Evolutionary conservation across 2,888 invertebrate genomes (phyloP).

Genomic region (Electrophaes corylata): DNA sequence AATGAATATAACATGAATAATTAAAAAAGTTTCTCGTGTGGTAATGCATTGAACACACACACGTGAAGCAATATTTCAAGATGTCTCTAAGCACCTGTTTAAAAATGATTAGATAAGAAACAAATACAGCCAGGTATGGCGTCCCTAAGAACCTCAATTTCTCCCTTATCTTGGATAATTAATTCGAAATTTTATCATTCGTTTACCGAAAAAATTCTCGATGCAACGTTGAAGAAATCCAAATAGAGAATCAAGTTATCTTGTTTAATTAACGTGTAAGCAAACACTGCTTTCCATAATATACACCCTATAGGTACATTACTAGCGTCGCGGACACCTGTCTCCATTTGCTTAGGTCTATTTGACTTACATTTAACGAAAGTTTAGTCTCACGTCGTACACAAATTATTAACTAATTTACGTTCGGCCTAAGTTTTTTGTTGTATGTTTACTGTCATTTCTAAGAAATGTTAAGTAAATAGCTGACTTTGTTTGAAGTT

Average conservation of each 20-base stretch:
- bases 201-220: conserved; percentile 37
- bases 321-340: conserved; percentile 79
- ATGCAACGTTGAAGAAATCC: conserved; percentile 59
- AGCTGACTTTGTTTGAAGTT: conserved; percentile 27
- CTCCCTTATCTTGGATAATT: conserved; percentile 31
- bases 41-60: not conserved
- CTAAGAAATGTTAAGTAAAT: conserved; percentile 31
- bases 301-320: conserved; percentile 68
- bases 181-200: conserved; percentile 30
- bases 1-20: no score
- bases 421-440: conserved; percentile 66
- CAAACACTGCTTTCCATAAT: conserved; percentile 76
- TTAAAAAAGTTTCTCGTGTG: no score
- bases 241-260: conserved; percentile 77
- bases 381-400: conserved; percentile 75
- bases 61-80: not conserved
- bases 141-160: conserved; percentile 20
- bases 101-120: conserved; percentile 18
- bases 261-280: conserved; percentile 77
- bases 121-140: conserved; percentile 15
- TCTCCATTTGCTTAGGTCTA: conserved; percentile 81
- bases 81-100: conserved; percentile 2
- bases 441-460: conserved; percentile 40
- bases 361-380: conserved; percentile 80
- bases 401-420: conserved; percentile 83